Percentiles rank a stretch among this genome's conserved stretches.
phyloP scores from a whole-genome alignment of 1,140 invertebrate genomes.

The Drosophila aff. region DNA sequence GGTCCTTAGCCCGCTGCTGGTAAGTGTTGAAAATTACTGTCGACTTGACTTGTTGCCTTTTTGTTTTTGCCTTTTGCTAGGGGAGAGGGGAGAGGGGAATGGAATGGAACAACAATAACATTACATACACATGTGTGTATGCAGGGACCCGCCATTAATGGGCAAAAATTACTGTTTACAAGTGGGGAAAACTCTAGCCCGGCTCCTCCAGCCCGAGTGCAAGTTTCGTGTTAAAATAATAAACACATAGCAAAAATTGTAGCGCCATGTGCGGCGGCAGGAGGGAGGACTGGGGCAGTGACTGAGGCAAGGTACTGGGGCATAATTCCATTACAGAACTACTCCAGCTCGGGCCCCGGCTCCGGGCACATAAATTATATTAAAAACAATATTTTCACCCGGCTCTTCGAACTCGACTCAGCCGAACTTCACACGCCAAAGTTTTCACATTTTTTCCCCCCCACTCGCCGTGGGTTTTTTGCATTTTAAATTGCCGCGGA shows the following conservation, averaged over 20 bases:
- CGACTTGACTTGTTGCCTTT: constrained; percentile 83
- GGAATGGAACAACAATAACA: constrained; percentile 46
- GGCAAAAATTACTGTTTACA: constrained; percentile 82
- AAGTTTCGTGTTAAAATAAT: constrained; percentile 84
- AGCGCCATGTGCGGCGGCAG: constrained; percentile 61
- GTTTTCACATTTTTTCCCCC: constrained; percentile 26
- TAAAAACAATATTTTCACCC: constrained; percentile 74
- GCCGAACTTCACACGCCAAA: constrained; percentile 70
- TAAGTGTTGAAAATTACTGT: constrained; percentile 84
- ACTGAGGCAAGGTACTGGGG: background rate
- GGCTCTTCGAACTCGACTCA: constrained; percentile 60
- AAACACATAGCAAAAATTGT: constrained; percentile 82
- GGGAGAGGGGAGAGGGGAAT: constrained; percentile 19
- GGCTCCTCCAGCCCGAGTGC: constrained; percentile 48
- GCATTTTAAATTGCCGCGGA: constrained; percentile 74
- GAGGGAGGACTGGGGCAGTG: background rate
- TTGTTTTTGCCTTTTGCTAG: constrained; percentile 54
- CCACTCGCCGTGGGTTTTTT: constrained; percentile 32
- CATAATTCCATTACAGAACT: constrained; percentile 77
- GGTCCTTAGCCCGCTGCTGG: constrained; percentile 55
- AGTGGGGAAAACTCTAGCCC: constrained; percentile 52
- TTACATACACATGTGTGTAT: constrained; percentile 29
- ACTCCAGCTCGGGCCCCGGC: constrained; percentile 20
- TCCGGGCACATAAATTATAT: constrained; percentile 60
- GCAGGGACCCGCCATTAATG: constrained; percentile 70